Evolutionary conservation across 2,113 vertebrate species (phyloP).

Genomic region (Silurus meridionalis): DNA sequence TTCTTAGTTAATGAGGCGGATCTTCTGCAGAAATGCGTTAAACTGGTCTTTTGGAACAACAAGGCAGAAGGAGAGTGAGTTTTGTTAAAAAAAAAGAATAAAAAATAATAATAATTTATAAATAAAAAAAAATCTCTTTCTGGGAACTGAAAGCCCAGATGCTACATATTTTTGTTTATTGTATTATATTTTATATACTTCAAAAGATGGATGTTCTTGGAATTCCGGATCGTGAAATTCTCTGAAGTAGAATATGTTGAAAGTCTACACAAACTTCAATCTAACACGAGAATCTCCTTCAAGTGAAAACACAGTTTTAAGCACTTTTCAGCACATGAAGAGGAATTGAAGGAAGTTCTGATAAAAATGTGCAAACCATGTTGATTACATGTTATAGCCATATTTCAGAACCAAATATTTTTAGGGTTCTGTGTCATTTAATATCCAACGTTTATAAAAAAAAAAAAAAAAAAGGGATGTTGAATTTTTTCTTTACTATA

Average conservation of each 20-base stretch:
- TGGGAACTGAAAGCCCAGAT: background rate
- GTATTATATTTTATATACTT: background rate
- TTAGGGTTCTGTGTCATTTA: background rate
- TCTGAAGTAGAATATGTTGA: background rate
- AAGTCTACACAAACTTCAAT: background rate
- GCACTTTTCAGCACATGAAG: background rate
- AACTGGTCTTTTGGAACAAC: background rate
- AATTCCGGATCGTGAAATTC: background rate
- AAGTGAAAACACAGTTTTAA: background rate
- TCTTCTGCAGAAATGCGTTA: slow-evolving; percentile 21
- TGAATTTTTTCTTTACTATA: too few species aligned
- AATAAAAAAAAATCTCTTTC: background rate
- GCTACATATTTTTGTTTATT: background rate
- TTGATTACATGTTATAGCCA: background rate
- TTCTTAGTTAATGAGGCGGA: slow-evolving; percentile 32
- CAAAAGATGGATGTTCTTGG: background rate
- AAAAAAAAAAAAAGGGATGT: too few species aligned
- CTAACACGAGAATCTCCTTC: background rate
- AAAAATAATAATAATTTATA: too few species aligned
- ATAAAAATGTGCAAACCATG: background rate
- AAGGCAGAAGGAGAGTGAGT: background rate
- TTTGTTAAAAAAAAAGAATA: background rate
- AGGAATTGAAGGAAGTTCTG: background rate
- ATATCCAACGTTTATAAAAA: background rate
- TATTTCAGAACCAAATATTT: background rate